Evolutionary conservation across 2,113 vertebrate genomes (phyloP).

Genomic region (Stegastes partitus): DNA sequence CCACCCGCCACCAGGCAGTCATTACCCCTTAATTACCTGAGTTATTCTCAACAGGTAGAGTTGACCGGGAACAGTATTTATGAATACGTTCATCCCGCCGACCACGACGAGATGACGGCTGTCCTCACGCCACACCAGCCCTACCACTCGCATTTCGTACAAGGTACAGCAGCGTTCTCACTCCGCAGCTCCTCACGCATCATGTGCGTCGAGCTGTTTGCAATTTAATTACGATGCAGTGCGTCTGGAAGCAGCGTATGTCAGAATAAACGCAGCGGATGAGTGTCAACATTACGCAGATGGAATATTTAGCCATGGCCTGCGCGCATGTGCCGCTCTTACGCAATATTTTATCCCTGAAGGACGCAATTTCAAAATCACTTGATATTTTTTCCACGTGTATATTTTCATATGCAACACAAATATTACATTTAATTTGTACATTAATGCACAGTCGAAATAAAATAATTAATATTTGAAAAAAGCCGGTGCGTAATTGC

Average conservation of each 20-base stretch:
- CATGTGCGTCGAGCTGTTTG: not conserved
- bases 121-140: conserved; percentile 97
- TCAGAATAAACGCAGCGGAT: not conserved
- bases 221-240: not conserved
- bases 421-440: not conserved
- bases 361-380: not conserved
- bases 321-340: not conserved
- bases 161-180: conserved; percentile 85
- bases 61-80: conserved; percentile 99
- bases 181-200: not conserved
- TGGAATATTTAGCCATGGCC: not conserved
- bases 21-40: conserved; percentile 46
- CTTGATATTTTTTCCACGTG: not conserved
- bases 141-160: conserved; percentile 96
- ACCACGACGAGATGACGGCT: conserved; percentile 99
- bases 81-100: conserved; percentile 97
- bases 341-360: not conserved
- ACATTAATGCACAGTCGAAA: too few relatives aligned
- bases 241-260: not conserved
- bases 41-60: conserved; percentile 94
- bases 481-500: not conserved
- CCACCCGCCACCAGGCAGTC: not conserved
- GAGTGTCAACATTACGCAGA: not conserved
- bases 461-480: not conserved
- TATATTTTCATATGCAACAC: not conserved